A percentile compares a stretch with the other conserved stretches of the same genome.
Conservation (phyloP, 2,113 vertebrate genomes). For the Tylochromis polylepis region DNA sequence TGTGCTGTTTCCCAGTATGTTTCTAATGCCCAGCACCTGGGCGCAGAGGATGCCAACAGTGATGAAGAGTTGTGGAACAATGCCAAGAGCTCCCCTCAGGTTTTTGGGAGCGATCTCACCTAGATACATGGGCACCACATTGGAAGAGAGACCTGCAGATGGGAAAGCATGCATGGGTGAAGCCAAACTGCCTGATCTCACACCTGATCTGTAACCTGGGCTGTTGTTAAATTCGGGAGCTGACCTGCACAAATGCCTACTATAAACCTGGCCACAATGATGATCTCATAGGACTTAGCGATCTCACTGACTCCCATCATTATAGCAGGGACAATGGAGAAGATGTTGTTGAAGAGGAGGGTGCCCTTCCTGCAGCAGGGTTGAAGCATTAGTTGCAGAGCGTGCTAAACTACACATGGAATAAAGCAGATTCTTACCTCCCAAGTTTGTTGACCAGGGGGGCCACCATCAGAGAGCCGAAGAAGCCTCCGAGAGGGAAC, state of each 20-base stretch:
- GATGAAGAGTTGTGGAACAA: slow-evolving; percentile 90
- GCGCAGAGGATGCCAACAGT: slow-evolving; percentile 86
- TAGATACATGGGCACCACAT: slow-evolving; percentile 93
- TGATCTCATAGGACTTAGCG: slow-evolving; percentile 82
- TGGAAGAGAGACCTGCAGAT: slow-evolving; percentile 86
- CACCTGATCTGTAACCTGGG: not conserved
- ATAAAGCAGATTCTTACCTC: slow-evolving; percentile 67
- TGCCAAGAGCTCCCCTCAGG: slow-evolving; percentile 82
- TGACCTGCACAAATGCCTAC: slow-evolving; percentile 92
- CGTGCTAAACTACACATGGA: accelerated
- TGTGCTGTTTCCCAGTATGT: slow-evolving; percentile 74
- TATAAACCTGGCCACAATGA: slow-evolving; percentile 81
- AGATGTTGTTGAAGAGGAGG: slow-evolving; percentile 91
- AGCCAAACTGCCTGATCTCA: not conserved
- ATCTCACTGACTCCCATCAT: slow-evolving; percentile 86
- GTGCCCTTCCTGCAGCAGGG: slow-evolving; percentile 81
- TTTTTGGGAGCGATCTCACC: slow-evolving; percentile 92
- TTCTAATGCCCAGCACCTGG: slow-evolving; percentile 83
- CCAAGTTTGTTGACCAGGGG: slow-evolving; percentile 83
- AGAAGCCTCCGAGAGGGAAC: slow-evolving; percentile 87
- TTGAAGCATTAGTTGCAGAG: not conserved
- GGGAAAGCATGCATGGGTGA: not conserved
- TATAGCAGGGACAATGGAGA: slow-evolving; percentile 85
- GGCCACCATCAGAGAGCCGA: slow-evolving; percentile 88
- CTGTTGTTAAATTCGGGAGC: not conserved